Evolutionary conservation across 1,140 invertebrate species (phyloP), one percentile per base, ranked within the genome.

Genomic region (Galendromus occidentalis): DNA sequence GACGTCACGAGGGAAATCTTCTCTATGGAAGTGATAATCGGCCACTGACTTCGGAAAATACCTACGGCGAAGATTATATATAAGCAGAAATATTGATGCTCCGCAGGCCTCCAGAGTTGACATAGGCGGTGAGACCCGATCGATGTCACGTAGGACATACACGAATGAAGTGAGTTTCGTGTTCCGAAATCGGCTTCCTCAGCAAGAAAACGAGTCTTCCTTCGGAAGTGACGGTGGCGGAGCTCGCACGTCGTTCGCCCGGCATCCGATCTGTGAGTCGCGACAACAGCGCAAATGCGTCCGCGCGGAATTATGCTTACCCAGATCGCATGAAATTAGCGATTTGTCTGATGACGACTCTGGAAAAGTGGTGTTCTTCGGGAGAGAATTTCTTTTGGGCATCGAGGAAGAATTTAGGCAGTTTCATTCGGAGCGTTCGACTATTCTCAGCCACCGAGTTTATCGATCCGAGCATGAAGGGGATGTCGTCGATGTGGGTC

Each of bases 401-500:
- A 9, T 59, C 51, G 22, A 59, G 25, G 22, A 59, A 25, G 51
- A 59, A 59, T 4, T 14, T 25, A 2, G 51, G 51, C 2, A 33
- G 17, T 25, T 59, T 59, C 51, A 59, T 59, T 17, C 51, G 25
- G 20, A 29, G 33, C 2, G 22, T 14, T 2, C 25, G 25, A 9
- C 25, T 59, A 9, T 59, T 59, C 2, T 59, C 51, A 4, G 25
- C 12, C 12, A 59, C 4, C 25, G 51, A 25, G 33, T 59, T 59
- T 1, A 59, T 59, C 51, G 51, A 59, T 17, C 51, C 51, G 2
- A 59, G 51, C 33, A 59, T 17, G 22, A 59, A 59, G 25, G 51
- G 51, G 51, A 59, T n/a, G 51, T 59, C 51, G 9, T 59, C 51
- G 51, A 29, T 59, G 51, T 59, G 51, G 17, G 51, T 59, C 51